Evolutionary conservation across 2,113 vertebrate species (phyloP).

Genomic region (Mus spicilegus): DNA sequence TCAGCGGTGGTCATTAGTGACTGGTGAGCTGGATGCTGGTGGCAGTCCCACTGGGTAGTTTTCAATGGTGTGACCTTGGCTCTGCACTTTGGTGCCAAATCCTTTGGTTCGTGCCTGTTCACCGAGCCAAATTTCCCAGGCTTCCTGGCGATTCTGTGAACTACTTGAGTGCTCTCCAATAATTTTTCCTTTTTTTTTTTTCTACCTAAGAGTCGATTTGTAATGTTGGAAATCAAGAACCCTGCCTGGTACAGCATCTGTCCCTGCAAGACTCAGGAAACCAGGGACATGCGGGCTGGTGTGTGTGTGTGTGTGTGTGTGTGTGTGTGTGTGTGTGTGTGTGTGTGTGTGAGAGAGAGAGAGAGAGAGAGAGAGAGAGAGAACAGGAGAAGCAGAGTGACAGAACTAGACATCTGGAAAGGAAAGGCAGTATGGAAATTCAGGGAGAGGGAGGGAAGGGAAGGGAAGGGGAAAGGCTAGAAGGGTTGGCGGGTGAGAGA

Average conservation of each 20-base stretch:
- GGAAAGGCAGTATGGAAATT: neutral
- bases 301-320: neutral
- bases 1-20: neutral
- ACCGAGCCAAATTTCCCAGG: slow-evolving; percentile 63
- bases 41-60: neutral
- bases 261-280: slow-evolving; percentile 42
- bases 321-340: neutral
- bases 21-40: neutral
- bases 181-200: neutral
- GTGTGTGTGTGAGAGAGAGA: neutral
- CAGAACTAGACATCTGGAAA: neutral
- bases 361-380: neutral
- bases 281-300: neutral
- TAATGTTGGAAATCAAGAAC: slow-evolving; percentile 73
- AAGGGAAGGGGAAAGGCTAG: neutral
- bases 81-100: slow-evolving; percentile 1
- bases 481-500: neutral
- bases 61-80: slow-evolving; percentile 61
- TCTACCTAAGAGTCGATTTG: slow-evolving; percentile 69
- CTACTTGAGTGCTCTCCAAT: slow-evolving; percentile 57
- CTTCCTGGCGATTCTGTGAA: slow-evolving; percentile 68
- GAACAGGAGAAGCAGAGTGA: neutral
- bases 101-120: slow-evolving; percentile 49
- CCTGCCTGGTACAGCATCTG: slow-evolving; percentile 72
- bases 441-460: neutral